Percentiles rank a stretch among this genome's conserved stretches.
phyloP scores from a whole-genome alignment of 2,113 vertebrate species.

The Triplophysa rosa region DNA sequence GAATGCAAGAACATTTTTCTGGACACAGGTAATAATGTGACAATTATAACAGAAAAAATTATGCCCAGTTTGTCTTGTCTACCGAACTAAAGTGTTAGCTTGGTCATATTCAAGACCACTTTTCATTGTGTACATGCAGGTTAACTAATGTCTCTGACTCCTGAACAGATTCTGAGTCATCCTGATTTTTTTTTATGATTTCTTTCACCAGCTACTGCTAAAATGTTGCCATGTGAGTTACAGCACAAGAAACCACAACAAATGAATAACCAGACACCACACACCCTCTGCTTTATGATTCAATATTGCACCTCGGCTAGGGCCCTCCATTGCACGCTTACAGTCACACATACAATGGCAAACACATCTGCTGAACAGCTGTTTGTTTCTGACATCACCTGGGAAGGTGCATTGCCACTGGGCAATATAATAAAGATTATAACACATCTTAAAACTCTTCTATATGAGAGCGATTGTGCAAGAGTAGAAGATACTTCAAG shows the following conservation, averaged over 20 bases:
- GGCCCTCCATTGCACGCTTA: background rate
- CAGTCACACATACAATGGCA: slow-evolving; percentile 1
- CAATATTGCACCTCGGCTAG: slow-evolving; percentile 34
- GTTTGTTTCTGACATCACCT: slow-evolving; percentile 5
- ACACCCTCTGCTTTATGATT: slow-evolving; percentile 51
- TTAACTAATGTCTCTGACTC: background rate
- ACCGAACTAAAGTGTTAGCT: background rate
- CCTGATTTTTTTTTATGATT: background rate
- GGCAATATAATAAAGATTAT: background rate
- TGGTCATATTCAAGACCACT: background rate
- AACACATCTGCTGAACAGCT: slow-evolving; percentile 42
- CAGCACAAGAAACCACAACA: slow-evolving; percentile 43
- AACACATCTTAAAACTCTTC: too few species aligned
- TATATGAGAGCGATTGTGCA: background rate
- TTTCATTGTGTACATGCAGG: background rate
- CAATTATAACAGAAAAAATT: background rate
- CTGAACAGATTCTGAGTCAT: background rate
- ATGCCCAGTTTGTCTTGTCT: background rate
- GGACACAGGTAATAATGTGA: background rate
- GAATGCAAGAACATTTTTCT: background rate
- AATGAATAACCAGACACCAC: slow-evolving; percentile 1
- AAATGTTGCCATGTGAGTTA: slow-evolving; percentile 57
- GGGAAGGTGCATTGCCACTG: background rate
- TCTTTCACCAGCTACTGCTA: background rate
- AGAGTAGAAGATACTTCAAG: background rate